Evolutionary conservation across 1,140 invertebrate genomes (phyloP), one percentile per base, ranked within the genome.

Genomic region (Augochlora pura): DNA sequence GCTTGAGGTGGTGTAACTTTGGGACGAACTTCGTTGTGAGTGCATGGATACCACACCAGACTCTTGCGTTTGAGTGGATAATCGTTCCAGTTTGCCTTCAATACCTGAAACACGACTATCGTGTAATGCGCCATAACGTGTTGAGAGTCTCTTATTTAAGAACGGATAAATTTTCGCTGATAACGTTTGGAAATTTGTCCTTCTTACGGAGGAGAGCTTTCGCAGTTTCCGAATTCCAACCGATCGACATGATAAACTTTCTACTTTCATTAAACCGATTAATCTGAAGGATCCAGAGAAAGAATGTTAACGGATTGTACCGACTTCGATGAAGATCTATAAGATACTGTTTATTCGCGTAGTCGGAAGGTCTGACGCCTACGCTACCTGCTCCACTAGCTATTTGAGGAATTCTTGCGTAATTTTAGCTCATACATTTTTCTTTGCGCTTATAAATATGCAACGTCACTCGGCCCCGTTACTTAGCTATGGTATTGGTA

Each of bases 31-130:
- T 82, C 95, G 92, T 83, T 94, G 93, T 32, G 94, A 95, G 77
- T 95, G 95, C 93, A 96, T 95, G 5, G 96, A 96, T 66, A 96
- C 94, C 90, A 97, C 96, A 78, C 96, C 96, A 74, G 95, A 95
- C 77, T 93, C 92, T 72, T 93, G 92, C 2, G 92, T 93, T 72
- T 93, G 92, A n/a, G 92, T 93, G 32, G 92, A 93, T 27, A 93
- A 82, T 39, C 92, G 88, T 73, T 93, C 92, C 88, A 93, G 93
- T 87, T 93, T 93, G 14, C 89, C 91, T 49, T 93, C 92, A 52
- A 93, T 89, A 74, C 92, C 92, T 93, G 63, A 42, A 83, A 89
- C 64, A 85, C 38, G 54, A 69, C 32, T 25, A 46, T 12, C 9
- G 7, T 21, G 57, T 14, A 8, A 23, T n/a, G n/a, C 18, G 2